Evolutionary conservation across 2,797 vertebrate genomes (phyloP), one percentile per base, ranked within the genome.

Genomic region (Orientallactaga sibirica): DNA sequence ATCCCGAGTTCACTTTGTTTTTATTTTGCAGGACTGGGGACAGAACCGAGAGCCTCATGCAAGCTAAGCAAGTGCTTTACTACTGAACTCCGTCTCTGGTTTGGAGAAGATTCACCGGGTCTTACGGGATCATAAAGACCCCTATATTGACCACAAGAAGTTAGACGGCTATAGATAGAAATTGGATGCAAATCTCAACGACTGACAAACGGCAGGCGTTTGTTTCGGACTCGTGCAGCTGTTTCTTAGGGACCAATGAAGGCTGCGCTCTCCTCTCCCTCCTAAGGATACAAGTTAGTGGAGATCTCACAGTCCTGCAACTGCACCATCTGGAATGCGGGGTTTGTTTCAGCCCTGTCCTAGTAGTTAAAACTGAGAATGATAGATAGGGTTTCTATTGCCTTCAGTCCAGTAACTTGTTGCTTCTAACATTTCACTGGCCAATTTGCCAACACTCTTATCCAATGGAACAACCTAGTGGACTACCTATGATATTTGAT

Each of bases 1-100:
- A 43, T 79, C 74, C 37, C 86, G 22, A 94, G 78, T 81, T 92
- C 18, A 83, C 87, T 37, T 20, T 75, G 19, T 58, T 74, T 7
- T 74, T 86, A 33, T 16, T 86, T 24, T 48, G 71, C 55, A 74
- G 22, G 22, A 29, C 27, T 33, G 0, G 6, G 4, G 14, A 27
- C 24, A 10, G 14, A 80, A 41, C 22, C 7, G 12, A 10, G 7
- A 48, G 19, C 58, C 37, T 48, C 20, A 6, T 10, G n/a, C 37
- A 22, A 29, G 16, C 29, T 16, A 70, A 27, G 29, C 22, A 70
- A 70, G 29, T n/a, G 67, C 15, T 70, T 18, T n/a, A 70, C 27
- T 27, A 16, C 67, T 16, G 16, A 3, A 6, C 70, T 74, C 8
- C 0, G 5, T 7, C 68, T 27, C 1, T 66, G 33, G 22, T 24